These are phyloP conservation scores for Allophyes oxyacanthae DNA, from an alignment of 2,888 invertebrate genomes.

Conservation along the genomic window DNA sequence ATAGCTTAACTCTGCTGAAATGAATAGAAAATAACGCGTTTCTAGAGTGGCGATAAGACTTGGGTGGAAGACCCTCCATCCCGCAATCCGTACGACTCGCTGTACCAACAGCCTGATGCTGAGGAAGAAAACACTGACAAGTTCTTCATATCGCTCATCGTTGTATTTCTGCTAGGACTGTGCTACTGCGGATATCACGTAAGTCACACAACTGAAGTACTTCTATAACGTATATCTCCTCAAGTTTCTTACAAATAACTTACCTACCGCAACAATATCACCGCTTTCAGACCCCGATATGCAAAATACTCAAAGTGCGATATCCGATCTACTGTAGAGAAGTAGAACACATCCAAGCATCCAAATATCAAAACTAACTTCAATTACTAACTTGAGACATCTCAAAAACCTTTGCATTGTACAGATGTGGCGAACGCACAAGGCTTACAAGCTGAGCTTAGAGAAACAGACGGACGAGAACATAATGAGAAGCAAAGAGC, in stretches of 20 bases:
- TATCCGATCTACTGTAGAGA: too few relatives aligned
- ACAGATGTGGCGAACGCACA: conserved; percentile 93
- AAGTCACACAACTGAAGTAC: conserved; percentile 57
- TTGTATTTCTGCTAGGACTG: conserved; percentile 91
- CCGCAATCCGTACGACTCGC: conserved; percentile 92
- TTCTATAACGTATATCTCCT: too few relatives aligned
- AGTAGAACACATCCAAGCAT: too few relatives aligned
- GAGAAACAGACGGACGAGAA: conserved; percentile 94
- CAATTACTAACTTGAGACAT: too few relatives aligned
- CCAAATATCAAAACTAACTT: too few relatives aligned
- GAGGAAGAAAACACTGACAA: conserved; percentile 95
- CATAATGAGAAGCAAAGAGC: conserved; percentile 93
- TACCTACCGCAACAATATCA: too few relatives aligned
- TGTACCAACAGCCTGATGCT: conserved; percentile 92
- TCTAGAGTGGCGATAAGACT: conserved; percentile 93
- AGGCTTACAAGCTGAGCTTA: conserved; percentile 92
- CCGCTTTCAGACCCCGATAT: too few relatives aligned
- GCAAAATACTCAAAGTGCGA: too few relatives aligned
- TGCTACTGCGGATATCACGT: conserved; percentile 92
- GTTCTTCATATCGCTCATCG: conserved; percentile 93
- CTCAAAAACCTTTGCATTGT: conserved; percentile 10
- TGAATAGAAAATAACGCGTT: too few relatives aligned
- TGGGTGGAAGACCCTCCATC: conserved; percentile 96
- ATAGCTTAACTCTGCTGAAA: too few relatives aligned
- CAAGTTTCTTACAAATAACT: too few relatives aligned